Evolutionary conservation across 2,797 vertebrate genomes (phyloP).

Genomic region (Coracias cyanogaster): DNA sequence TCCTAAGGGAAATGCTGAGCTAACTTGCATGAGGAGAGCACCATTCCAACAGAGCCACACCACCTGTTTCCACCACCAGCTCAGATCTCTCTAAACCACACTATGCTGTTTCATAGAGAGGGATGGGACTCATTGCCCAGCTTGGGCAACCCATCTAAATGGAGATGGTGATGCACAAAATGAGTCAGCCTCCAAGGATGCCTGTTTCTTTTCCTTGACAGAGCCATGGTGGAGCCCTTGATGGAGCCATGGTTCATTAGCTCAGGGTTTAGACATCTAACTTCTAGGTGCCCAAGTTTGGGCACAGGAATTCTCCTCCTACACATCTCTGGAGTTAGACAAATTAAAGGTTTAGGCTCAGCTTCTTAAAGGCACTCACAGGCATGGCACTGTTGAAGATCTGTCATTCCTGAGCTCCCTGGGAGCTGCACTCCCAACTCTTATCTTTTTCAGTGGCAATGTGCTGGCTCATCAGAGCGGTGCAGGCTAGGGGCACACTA

Average conservation of each 20-base stretch:
- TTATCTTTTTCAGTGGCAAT: background rate
- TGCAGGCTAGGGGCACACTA: background rate
- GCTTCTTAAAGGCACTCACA: background rate
- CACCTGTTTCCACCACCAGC: background rate
- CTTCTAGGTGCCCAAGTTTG: background rate
- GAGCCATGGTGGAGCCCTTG: too few species aligned
- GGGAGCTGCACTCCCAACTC: background rate
- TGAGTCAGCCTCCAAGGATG: background rate
- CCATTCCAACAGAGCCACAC: background rate
- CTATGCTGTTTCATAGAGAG: background rate
- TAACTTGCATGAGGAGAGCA: background rate
- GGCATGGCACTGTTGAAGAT: background rate
- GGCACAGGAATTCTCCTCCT: background rate
- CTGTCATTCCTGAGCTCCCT: background rate
- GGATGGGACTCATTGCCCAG: background rate
- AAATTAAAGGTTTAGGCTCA: background rate
- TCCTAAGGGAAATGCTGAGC: background rate
- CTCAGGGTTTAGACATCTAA: background rate
- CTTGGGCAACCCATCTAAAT: background rate
- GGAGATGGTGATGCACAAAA: background rate
- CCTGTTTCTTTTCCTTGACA: background rate
- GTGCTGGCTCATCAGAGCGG: rapidly evolving
- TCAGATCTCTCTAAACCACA: background rate
- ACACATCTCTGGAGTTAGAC: background rate
- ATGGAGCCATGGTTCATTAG: background rate